Evolutionary conservation across 2,797 vertebrate genomes (phyloP).

Genomic region (Otus scops): DNA sequence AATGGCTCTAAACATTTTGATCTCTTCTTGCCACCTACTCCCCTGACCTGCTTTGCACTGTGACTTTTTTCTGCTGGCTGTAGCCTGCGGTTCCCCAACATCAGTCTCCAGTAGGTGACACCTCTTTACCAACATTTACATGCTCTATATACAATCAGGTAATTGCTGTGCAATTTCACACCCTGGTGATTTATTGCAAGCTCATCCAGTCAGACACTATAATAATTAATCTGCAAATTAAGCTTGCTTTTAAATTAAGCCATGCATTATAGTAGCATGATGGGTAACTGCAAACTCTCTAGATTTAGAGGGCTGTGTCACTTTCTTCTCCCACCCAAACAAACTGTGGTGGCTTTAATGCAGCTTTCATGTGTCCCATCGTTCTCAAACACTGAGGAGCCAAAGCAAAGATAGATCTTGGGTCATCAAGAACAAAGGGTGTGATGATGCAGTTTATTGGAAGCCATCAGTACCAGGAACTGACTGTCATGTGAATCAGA

Average conservation of each 20-base stretch:
- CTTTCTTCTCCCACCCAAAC: background rate
- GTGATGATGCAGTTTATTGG: background rate
- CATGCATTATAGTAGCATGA: background rate
- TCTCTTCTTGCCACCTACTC: background rate
- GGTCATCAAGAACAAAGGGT: background rate
- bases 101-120: conserved; percentile 24
- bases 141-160: background rate
- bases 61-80: background rate
- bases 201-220: background rate
- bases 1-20: background rate
- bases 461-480: background rate
- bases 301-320: background rate
- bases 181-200: conserved; percentile 13
- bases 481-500: background rate
- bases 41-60: background rate
- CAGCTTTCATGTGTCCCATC: background rate
- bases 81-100: background rate
- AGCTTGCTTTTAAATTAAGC: conserved; percentile 25
- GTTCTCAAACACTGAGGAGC: background rate
- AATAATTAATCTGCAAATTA: conserved; percentile 56
- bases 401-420: background rate
- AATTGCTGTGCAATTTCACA: conserved; percentile 32
- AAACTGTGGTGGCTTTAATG: background rate
- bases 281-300: background rate
- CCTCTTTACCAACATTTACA: background rate